These are phyloP conservation scores for Scortum barcoo DNA, from an alignment of 2,113 vertebrate species.

Conservation along the genomic window DNA sequence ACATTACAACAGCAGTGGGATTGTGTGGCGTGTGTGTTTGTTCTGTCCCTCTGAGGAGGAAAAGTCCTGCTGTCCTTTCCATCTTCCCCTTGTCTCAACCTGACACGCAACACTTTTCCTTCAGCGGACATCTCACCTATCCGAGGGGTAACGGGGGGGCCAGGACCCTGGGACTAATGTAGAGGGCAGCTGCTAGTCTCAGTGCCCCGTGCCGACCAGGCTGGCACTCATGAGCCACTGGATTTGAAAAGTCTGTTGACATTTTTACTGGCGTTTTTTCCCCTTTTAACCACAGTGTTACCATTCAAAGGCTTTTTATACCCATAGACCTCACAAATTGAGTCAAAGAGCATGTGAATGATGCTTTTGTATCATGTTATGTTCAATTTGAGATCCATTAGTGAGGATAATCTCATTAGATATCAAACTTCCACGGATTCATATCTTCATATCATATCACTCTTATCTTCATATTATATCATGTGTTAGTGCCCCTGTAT, in stretches of 20 bases:
- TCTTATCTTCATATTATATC: neutral
- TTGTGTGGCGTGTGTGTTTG: slow-evolving; percentile 74
- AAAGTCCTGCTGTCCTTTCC: slow-evolving; percentile 64
- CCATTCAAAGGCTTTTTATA: slow-evolving; percentile 35
- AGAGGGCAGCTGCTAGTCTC: slow-evolving; percentile 9
- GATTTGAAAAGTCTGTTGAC: slow-evolving; percentile 51
- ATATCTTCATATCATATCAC: neutral
- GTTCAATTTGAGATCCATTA: neutral
- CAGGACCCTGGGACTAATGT: slow-evolving; percentile 8
- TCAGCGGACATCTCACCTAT: slow-evolving; percentile 64
- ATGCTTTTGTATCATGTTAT: slow-evolving; percentile 1
- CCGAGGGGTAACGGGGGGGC: slow-evolving; percentile 27
- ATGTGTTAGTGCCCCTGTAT: neutral
- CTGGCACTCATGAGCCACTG: slow-evolving; percentile 30
- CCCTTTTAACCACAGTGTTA: slow-evolving; percentile 30
- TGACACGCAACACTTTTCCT: slow-evolving; percentile 45
- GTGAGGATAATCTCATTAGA: neutral
- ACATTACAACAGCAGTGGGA: slow-evolving; percentile 78
- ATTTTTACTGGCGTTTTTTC: slow-evolving; percentile 52
- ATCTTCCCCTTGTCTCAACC: slow-evolving; percentile 51
- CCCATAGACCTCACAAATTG: slow-evolving; percentile 32
- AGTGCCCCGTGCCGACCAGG: slow-evolving; percentile 7
- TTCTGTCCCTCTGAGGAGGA: slow-evolving; percentile 62
- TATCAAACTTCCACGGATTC: neutral
- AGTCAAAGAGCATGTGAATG: neutral